A percentile compares a stretch with the other conserved stretches of the same genome.
Conservation (phyloP, 2,888 invertebrate genomes). For the Melinopterus prodromus region DNA sequence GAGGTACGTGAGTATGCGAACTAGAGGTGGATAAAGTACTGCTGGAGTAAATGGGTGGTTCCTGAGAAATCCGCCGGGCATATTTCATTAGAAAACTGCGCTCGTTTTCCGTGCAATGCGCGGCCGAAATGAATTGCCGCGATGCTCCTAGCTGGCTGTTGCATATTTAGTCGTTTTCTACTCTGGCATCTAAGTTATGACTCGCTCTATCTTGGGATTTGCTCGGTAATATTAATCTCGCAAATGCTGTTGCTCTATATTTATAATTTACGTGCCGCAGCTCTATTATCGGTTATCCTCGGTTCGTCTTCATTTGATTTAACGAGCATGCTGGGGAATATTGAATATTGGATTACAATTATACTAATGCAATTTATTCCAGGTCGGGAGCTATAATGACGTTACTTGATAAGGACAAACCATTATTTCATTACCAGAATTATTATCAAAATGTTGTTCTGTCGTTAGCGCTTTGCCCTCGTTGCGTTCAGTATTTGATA, state of each 20-base stretch:
- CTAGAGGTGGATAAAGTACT: background rate
- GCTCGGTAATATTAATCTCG: constrained; percentile 17
- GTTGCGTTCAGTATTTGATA: no score
- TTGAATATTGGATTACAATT: no score
- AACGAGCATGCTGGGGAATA: no score
- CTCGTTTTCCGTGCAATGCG: background rate
- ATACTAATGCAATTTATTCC: no score
- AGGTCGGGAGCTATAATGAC: no score
- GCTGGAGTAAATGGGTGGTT: background rate
- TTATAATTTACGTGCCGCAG: background rate
- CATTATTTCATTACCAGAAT: no score
- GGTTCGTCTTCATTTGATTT: no score
- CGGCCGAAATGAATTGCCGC: constrained; percentile 4
- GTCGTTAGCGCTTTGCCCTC: no score
- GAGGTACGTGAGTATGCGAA: background rate
- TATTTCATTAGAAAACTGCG: constrained; percentile 4
- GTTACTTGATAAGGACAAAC: no score
- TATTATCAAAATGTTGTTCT: no score
- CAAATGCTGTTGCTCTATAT: constrained; percentile 6
- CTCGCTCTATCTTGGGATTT: constrained; percentile 6
- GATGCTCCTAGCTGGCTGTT: background rate
- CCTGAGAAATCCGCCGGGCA: background rate
- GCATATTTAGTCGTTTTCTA: constrained; percentile 13
- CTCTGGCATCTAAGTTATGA: constrained; percentile 15
- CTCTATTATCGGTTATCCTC: background rate